Evolutionary conservation across 2,888 invertebrate genomes (phyloP), one percentile per base, ranked within the genome.

Genomic region (Acholoe squamosa): DNA sequence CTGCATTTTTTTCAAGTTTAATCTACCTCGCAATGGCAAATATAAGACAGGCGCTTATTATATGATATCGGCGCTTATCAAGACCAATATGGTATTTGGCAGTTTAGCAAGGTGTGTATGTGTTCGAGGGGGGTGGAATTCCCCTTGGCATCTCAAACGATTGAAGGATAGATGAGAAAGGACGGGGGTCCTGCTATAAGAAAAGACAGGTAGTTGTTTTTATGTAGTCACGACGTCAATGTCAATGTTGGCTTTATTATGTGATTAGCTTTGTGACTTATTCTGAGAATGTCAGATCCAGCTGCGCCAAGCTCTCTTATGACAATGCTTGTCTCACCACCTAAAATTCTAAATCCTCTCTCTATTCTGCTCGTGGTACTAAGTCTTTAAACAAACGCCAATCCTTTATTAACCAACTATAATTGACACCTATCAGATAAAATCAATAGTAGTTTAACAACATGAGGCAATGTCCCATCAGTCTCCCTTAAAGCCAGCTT

Each of bases 251-350:
- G 25, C 28, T 25, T 71, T 71, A 28, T 71, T 71, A 28, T 71
- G n/a, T 71, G 71, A 71, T 71, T 71, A 71, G 71, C 71, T 28
- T 0, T 71, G 31, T 71, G 28, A 71, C 71, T 71, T 28, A 71
- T 71, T 71, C 28, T 28, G 28, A 7, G 31, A 71, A 71, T 71
- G 71, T 71, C 71, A 71, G 28, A 0, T 25, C 28, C 71, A 28
- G 19, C 71, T 71, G 28, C 28, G 71, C 71, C 7, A 28, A 0
- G 25, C 14, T 71, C 3, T n/a, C 0, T 71, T 71, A 71, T 71
- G 28, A 28, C 14, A 61, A 7, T n/a, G 61, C 61, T 61, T 14
- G 61, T n/a, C 61, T 61, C 3, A 61, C 3, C 61, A n/a, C 61
- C n/a, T 61, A 14, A n/a, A 19, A 19, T 7, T 14, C 22, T 14